Percentiles rank a stretch among this genome's conserved stretches.
Conservation (phyloP, 92 coral and sea anemone species). For the Phenganax marumi region DNA sequence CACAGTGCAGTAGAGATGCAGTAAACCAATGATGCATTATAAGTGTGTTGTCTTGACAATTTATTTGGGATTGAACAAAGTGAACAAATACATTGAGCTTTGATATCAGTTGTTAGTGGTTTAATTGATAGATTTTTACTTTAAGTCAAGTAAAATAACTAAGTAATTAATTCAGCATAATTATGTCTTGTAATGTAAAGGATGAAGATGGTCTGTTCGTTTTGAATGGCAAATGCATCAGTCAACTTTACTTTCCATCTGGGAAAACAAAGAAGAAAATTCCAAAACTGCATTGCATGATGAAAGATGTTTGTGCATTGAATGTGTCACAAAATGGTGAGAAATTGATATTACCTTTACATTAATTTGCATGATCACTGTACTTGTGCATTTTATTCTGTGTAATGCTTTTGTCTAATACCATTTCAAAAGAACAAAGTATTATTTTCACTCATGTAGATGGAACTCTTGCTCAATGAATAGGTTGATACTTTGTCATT, state of each 20-base stretch:
- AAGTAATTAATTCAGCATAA: not conserved
- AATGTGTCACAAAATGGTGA: conserved; percentile 87
- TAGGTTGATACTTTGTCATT: not conserved
- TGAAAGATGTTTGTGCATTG: conserved; percentile 74
- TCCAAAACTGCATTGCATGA: conserved; percentile 68
- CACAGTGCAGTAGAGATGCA: too few species aligned
- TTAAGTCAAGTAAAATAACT: not conserved
- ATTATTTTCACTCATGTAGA: not conserved
- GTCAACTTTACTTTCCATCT: conserved; percentile 85
- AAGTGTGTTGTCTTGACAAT: too few species aligned
- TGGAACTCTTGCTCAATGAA: not conserved
- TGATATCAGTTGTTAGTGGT: too few species aligned
- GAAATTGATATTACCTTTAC: not conserved
- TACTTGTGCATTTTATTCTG: too few species aligned
- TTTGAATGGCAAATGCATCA: conserved; percentile 70
- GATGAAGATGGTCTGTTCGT: conserved; percentile 72
- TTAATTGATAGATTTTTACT: not conserved
- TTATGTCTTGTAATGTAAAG: conserved; percentile 29
- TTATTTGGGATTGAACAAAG: too few species aligned
- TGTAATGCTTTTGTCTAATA: too few species aligned
- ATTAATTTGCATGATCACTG: not conserved
- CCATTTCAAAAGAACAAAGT: too few species aligned
- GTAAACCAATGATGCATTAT: too few species aligned
- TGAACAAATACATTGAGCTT: too few species aligned
- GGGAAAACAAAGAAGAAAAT: conserved; percentile 95